Base-by-base conservation (phyloP, 2,797 vertebrate species). In the Protosalanx chinensis region DNA sequence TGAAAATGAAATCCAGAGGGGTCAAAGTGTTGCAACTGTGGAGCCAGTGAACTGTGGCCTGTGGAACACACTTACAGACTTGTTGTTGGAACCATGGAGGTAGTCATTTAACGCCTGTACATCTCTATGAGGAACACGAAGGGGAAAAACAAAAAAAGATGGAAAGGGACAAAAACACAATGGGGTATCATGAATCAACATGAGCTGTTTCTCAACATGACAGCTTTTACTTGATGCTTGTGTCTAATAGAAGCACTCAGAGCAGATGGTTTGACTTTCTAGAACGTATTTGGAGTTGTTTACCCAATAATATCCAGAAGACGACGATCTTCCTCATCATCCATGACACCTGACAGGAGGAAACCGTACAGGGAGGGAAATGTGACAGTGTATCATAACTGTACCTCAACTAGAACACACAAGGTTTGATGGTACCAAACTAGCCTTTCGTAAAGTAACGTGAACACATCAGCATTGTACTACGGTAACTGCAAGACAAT, bases 221-320 rank as follows among this genome's bases (percentile, higher is more conserved):
- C 15, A 13, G 16, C 32, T 37, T 64, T 10, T 37, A 12, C 4
- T 20, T 37, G 16, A 33, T 64, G 33, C 6, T n/a, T 23, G 6
- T 41, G 62, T n/a, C n/a, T 60, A 4, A 60, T 64, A 13, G 41
- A 46, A 41, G 37, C 37, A 46, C 41, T 2, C 41, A 46, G 41
- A 46, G 41, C 41, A 46, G 41, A 46, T 46, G 10, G 41, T 46
- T 46, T 46, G 41, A 56, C 51, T 5, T 56, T 56, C 15, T 16
- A 16, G 18, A 56, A 16, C 15, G 5, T 56, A 56, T 67, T 18
- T 32, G 18, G 16, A 64, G 37, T 61, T 13, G 56, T 86, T 96
- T 94, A 98, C 98, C 98, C 96, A 91, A 99, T 98, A 92, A 99
- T 96, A 95, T 98, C 98, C 92, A 98, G 96, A 95, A 99, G 96